These are phyloP conservation scores for Anisognathus igniventris DNA, from an alignment of 2,797 vertebrate species.

Conservation along the genomic window DNA sequence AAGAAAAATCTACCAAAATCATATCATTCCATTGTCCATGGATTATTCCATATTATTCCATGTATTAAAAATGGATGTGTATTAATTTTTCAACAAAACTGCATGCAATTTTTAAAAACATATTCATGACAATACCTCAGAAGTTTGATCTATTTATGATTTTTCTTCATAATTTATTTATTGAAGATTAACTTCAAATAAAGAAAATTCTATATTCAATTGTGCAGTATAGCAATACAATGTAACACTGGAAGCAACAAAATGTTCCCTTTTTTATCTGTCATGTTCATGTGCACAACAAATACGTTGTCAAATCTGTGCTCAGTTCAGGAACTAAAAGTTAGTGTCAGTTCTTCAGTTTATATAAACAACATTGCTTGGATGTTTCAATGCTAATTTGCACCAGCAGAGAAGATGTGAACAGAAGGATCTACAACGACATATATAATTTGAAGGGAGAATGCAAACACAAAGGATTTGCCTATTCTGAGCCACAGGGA, in stretches of 20 bases:
- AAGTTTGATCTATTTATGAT: not conserved
- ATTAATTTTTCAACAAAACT: not conserved
- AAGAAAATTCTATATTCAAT: not conserved
- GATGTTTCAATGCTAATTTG: not conserved
- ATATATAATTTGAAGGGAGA: not conserved
- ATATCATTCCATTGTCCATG: not conserved
- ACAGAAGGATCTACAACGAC: not conserved
- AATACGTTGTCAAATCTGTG: not conserved
- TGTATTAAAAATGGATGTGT: fast-evolving
- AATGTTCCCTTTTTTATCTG: not conserved
- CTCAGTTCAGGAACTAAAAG: not conserved
- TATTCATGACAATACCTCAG: not conserved
- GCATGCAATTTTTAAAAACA: not conserved
- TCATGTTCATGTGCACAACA: not conserved
- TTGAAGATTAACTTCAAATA: not conserved
- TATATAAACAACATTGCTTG: not conserved
- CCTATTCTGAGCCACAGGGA: not conserved
- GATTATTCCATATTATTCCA: not conserved
- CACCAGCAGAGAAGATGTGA: not conserved
- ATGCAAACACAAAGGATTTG: not conserved
- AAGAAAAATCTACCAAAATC: fast-evolving
- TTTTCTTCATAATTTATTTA: not conserved
- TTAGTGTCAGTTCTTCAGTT: not conserved
- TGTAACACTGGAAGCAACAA: not conserved
- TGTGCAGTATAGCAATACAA: not conserved